phyloP scores from a whole-genome alignment of 2,113 vertebrate genomes.

The Eublepharis macularius region DNA sequence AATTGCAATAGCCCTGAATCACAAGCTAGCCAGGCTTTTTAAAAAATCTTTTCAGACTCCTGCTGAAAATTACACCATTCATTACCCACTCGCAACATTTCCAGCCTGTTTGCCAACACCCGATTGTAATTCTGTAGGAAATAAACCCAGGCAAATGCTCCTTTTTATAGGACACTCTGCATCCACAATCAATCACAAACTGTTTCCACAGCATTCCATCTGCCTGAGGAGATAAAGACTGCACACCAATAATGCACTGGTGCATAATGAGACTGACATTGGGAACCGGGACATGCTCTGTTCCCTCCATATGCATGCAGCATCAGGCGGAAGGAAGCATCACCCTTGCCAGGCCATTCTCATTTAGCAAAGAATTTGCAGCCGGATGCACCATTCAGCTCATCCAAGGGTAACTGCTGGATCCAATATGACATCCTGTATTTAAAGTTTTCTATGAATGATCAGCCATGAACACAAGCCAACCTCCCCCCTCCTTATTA shows the following conservation, averaged over 20 bases:
- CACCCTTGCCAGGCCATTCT: background rate
- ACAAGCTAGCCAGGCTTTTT: background rate
- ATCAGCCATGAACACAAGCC: background rate
- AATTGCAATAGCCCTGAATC: background rate
- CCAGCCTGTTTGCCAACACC: background rate
- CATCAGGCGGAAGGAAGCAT: conserved; percentile 38
- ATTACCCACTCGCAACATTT: background rate
- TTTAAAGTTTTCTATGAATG: background rate
- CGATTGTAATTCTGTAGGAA: background rate
- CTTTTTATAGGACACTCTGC: background rate
- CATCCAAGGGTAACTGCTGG: background rate
- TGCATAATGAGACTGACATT: conserved; percentile 35
- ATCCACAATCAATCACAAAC: conserved; percentile 24
- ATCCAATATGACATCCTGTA: background rate
- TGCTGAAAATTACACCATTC: background rate
- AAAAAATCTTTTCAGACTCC: background rate
- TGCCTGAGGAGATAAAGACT: conserved; percentile 40
- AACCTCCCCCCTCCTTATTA: background rate
- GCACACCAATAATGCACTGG: conserved; percentile 24
- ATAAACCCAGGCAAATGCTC: background rate
- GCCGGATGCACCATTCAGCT: background rate
- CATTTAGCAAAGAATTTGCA: background rate
- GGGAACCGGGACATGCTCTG: background rate
- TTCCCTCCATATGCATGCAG: background rate
- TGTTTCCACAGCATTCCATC: conserved; percentile 22